Percentiles rank a stretch among this genome's conserved stretches.
phyloP scores from a whole-genome alignment of 2,797 vertebrate genomes.

The Acanthopagrus latus region DNA sequence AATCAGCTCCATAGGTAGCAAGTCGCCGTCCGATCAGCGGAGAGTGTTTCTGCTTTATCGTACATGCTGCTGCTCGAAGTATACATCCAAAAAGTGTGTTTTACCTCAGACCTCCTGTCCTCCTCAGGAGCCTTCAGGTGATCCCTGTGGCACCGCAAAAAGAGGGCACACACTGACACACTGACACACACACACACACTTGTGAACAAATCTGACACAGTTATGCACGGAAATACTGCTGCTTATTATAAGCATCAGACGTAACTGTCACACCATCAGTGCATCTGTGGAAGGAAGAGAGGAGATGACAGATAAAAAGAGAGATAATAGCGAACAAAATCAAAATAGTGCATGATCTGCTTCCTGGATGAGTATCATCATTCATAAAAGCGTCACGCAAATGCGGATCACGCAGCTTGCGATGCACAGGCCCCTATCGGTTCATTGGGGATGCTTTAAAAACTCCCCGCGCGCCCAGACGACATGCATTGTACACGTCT shows the following conservation, averaged over 20 bases:
- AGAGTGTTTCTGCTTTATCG: background rate
- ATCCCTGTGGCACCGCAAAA: conserved; percentile 77
- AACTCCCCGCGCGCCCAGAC: background rate
- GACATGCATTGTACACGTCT: background rate
- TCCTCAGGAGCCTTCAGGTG: conserved; percentile 50
- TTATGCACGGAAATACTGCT: conserved; percentile 71
- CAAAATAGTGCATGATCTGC: background rate
- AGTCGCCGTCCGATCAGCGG: background rate
- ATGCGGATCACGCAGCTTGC: background rate
- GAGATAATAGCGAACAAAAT: background rate
- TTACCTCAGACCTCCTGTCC: conserved; percentile 29
- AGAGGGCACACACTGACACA: conserved; percentile 85
- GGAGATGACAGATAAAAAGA: conserved; percentile 34
- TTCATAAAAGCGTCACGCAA: background rate
- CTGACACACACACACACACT: conserved; percentile 86
- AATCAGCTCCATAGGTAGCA: background rate
- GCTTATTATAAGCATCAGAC: conserved; percentile 29
- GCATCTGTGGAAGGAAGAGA: conserved; percentile 46
- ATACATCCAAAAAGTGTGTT: conserved; percentile 1
- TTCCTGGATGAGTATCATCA: conserved; percentile 5
- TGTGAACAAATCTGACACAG: conserved; percentile 74
- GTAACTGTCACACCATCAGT: conserved; percentile 14
- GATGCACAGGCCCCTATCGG: background rate
- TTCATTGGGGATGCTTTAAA: background rate
- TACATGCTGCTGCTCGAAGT: no score